Evolutionary conservation across 2,113 vertebrate species (phyloP).

Genomic region (Chaetops frenatus): DNA sequence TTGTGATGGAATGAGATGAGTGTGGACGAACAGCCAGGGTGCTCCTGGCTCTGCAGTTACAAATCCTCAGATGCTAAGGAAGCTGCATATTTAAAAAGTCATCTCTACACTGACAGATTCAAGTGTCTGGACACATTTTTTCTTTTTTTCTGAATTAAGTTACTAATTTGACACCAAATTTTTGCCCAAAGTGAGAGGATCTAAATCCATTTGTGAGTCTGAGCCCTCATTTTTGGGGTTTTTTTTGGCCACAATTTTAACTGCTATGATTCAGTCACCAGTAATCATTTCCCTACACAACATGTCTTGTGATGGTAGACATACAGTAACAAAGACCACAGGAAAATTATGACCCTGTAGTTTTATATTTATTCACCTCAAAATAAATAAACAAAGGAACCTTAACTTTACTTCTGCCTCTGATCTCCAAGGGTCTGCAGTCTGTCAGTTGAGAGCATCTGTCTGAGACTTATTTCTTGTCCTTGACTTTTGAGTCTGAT

Average conservation of each 20-base stretch:
- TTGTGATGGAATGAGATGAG: not conserved
- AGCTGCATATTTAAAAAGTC: not conserved
- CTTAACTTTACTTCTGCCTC: not conserved
- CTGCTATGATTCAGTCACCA: not conserved
- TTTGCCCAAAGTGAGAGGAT: not conserved
- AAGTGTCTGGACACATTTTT: not conserved
- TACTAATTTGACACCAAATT: not conserved
- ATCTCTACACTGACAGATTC: not conserved
- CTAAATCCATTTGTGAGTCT: not conserved
- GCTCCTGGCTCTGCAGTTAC: not conserved
- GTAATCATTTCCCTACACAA: not conserved
- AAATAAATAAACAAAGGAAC: not conserved
- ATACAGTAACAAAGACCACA: not conserved
- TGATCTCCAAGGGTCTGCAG: not conserved
- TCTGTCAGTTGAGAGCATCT: not conserved
- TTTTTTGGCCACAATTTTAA: not conserved
- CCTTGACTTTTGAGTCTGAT: not conserved
- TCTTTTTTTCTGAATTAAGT: not conserved
- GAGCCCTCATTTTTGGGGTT: not conserved
- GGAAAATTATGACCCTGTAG: not conserved
- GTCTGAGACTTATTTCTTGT: not conserved
- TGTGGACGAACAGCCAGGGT: not conserved
- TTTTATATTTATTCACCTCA: not conserved
- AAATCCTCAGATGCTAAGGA: not conserved
- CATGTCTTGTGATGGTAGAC: not conserved